These are phyloP conservation scores for Andrena bucephala DNA, from an alignment of 2,888 invertebrate genomes.

Conservation along the genomic window DNA sequence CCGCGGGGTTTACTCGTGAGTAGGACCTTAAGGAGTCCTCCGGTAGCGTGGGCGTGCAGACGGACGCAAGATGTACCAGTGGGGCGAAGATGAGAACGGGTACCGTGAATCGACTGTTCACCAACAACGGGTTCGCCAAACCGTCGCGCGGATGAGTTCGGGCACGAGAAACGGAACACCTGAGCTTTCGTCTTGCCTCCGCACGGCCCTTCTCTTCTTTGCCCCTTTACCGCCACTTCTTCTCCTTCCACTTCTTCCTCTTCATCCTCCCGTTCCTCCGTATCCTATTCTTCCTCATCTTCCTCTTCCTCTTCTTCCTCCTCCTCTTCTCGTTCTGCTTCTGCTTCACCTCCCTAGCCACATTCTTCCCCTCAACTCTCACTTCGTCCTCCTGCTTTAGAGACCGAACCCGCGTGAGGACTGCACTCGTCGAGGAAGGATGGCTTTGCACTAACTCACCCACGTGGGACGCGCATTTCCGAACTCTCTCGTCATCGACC, in stretches of 20 bases:
- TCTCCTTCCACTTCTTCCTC: constrained; percentile 24
- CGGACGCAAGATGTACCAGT: constrained; percentile 70
- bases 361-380: constrained; percentile 52
- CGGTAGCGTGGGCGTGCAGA: constrained; percentile 76
- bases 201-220: constrained; percentile 51
- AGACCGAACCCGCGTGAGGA: constrained; percentile 57
- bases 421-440: constrained; percentile 74
- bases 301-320: constrained; percentile 22
- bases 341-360: constrained; percentile 28
- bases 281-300: constrained; percentile 22
- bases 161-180: constrained; percentile 77
- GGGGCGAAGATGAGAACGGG: constrained; percentile 70
- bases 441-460: constrained; percentile 80
- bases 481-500: constrained; percentile 84
- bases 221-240: constrained; percentile 33
- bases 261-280: constrained; percentile 36
- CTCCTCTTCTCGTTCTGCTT: constrained; percentile 14
- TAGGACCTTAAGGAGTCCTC: constrained; percentile 67
- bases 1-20: constrained; percentile 55
- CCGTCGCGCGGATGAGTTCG: constrained; percentile 67
- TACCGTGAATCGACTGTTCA: constrained; percentile 65
- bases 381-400: constrained; percentile 48
- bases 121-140: constrained; percentile 73
- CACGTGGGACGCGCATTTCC: constrained; percentile 82
- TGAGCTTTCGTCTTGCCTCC: constrained; percentile 75